These are phyloP conservation scores for Chaenogobius annularis DNA, from an alignment of 2,113 vertebrate genomes.

Conservation along the genomic window DNA sequence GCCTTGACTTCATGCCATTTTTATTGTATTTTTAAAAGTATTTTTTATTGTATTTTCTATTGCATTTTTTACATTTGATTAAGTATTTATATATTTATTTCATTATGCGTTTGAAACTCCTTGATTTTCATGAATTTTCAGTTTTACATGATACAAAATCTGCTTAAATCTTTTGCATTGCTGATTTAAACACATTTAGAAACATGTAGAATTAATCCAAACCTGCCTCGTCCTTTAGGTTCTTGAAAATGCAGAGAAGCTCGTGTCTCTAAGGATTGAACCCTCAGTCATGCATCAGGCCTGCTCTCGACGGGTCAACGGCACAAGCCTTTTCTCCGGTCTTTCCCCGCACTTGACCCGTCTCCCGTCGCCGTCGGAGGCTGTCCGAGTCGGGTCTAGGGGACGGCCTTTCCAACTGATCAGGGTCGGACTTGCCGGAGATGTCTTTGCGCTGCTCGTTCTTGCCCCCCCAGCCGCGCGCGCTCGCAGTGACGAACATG, in stretches of 20 bases:
- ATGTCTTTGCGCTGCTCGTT: constrained; percentile 39
- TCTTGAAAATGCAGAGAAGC: constrained; percentile 25
- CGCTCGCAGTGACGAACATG: constrained; percentile 25
- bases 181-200: neutral
- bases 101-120: neutral
- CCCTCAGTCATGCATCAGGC: neutral
- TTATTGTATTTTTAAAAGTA: no score
- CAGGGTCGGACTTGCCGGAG: constrained; percentile 16
- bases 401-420: neutral
- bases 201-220: no score
- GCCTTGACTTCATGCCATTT: neutral
- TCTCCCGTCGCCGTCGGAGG: neutral
- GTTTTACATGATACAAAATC: neutral
- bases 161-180: neutral
- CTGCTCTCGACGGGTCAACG: constrained; percentile 9
- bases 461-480: constrained; percentile 14
- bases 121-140: neutral
- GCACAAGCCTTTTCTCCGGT: constrained; percentile 17
- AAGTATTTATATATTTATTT: no score
- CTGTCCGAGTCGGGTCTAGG: constrained; percentile 18
- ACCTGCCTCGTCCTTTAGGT: constrained; percentile 35
- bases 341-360: neutral
- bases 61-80: no score
- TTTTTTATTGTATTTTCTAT: no score
- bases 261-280: constrained; percentile 5